These are phyloP conservation scores for Meiosimyza platycephala DNA, from an alignment of 2,888 invertebrate genomes.

Conservation along the genomic window DNA sequence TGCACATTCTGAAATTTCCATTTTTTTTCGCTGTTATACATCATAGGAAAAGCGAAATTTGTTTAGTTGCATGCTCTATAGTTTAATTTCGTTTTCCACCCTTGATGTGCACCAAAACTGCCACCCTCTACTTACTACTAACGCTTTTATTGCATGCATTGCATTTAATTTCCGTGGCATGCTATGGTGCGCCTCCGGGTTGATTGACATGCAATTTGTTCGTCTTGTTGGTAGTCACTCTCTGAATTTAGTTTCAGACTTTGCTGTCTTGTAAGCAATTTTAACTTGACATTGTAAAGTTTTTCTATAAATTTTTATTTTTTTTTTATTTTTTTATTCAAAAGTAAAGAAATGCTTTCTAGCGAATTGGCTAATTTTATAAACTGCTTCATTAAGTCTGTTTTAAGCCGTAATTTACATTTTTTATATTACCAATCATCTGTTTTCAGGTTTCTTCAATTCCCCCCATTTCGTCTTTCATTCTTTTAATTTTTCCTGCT, in stretches of 20 bases:
- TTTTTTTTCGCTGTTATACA: neutral
- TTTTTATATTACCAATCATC: neutral
- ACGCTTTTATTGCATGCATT: conserved; percentile 12
- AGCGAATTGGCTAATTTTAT: no score
- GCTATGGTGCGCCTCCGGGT: conserved; percentile 8
- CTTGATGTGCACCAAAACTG: neutral
- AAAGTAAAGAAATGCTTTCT: no score
- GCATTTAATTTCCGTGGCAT: neutral
- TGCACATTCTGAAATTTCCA: conserved; percentile 12
- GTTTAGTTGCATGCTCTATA: neutral
- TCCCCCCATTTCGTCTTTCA: neutral
- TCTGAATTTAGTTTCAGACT: neutral
- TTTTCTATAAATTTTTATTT: conserved; percentile 7
- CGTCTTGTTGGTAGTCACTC: neutral
- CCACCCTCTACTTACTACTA: neutral
- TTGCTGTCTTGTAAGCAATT: no score
- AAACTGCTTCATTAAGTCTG: no score
- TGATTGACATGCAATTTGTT: neutral
- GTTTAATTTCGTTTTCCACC: neutral
- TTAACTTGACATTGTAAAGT: conserved; percentile 9
- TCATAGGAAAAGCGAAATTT: conserved; percentile 24
- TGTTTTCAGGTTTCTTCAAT: neutral
- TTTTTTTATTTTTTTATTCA: neutral
- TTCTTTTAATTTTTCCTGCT: neutral
- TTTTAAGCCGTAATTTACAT: no score